These are phyloP conservation scores for Zosterops borbonicus DNA, from an alignment of 2,113 vertebrate species.

Conservation along the genomic window DNA sequence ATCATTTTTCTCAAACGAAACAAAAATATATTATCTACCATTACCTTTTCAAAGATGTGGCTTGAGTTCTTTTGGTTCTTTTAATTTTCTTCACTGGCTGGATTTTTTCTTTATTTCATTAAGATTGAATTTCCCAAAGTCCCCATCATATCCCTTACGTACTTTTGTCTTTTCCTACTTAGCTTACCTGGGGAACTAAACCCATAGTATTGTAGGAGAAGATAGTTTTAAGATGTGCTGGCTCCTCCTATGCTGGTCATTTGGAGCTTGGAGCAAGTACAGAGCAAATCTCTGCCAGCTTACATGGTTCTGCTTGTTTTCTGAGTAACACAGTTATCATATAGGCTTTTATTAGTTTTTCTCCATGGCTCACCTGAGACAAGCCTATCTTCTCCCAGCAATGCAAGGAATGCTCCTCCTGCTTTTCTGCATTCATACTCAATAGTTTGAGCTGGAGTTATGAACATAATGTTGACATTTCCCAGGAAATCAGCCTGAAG, in stretches of 20 bases:
- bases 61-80: background rate
- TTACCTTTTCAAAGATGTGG: background rate
- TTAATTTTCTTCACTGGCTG: background rate
- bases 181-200: background rate
- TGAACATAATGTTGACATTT: conserved; percentile 1
- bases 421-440: background rate
- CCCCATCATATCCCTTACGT: background rate
- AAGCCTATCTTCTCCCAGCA: background rate
- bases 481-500: conserved; percentile 12
- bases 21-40: background rate
- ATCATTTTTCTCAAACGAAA: background rate
- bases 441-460: background rate
- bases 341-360: background rate
- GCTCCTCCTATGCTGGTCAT: background rate
- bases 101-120: background rate
- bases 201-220: background rate
- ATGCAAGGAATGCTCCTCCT: background rate
- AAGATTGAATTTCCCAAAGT: background rate
- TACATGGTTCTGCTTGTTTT: conserved; percentile 1
- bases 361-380: background rate
- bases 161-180: background rate
- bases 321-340: background rate
- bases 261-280: background rate
- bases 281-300: background rate
- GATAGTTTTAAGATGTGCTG: background rate